phyloP scores from a whole-genome alignment of 2,113 vertebrate species.

The Crotalus tigris region DNA sequence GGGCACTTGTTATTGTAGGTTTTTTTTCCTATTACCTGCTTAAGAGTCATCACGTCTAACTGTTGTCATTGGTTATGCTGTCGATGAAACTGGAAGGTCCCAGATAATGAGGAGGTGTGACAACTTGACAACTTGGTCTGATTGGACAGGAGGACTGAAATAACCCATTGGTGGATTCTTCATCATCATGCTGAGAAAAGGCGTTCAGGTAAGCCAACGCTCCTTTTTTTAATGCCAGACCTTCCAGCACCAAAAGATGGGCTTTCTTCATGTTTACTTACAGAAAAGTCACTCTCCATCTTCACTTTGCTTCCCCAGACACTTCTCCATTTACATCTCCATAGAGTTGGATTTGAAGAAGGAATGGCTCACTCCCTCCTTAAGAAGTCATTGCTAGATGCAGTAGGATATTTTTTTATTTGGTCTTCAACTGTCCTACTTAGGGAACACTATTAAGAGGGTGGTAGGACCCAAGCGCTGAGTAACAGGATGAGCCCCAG shows the following conservation, averaged over 20 bases:
- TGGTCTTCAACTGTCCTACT: background rate
- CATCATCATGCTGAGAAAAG: too few species aligned
- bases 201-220: too few species aligned
- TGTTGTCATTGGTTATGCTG: too few species aligned
- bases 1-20: too few species aligned
- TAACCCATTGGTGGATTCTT: too few species aligned
- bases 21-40: too few species aligned
- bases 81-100: too few species aligned
- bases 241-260: background rate
- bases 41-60: too few species aligned
- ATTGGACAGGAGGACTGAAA: too few species aligned
- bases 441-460: background rate
- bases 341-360: background rate
- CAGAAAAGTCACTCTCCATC: background rate
- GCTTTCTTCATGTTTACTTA: background rate
- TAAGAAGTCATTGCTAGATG: background rate
- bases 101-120: too few species aligned
- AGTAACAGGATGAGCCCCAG: background rate
- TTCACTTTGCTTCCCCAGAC: background rate
- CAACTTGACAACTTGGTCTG: too few species aligned
- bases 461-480: background rate
- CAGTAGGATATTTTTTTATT: background rate
- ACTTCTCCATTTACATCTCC: background rate
- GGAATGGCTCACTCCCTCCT: background rate
- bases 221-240: background rate